A percentile compares a stretch with the other conserved stretches of the same genome.
Evolutionary conservation across 37 sponge, comb jelly and placozoan species (phyloP).

Genomic region (Axinella damicornis): DNA sequence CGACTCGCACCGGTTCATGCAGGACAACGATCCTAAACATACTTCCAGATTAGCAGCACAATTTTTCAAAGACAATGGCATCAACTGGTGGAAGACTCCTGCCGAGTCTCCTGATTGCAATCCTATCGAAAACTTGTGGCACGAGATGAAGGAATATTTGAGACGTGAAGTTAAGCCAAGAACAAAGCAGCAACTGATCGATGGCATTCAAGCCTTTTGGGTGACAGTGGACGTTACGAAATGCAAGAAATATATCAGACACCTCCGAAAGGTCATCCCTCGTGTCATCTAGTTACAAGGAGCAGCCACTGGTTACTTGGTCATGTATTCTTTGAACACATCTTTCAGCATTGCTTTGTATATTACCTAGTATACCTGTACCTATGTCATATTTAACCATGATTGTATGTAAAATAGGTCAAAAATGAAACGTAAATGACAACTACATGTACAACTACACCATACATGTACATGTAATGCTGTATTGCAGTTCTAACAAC

Average conservation of each 20-base stretch:
- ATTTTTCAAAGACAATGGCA: not conserved
- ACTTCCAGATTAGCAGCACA: conserved; percentile 19
- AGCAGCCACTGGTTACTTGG: conserved; percentile 27
- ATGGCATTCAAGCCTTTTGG: conserved; percentile 35
- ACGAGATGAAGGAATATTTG: conserved; percentile 32
- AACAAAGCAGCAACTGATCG: conserved; percentile 26
- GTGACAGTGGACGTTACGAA: conserved; percentile 20
- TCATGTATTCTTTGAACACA: too few relatives aligned
- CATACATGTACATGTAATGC: too few relatives aligned
- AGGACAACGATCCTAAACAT: conserved; percentile 39
- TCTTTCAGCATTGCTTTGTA: too few relatives aligned
- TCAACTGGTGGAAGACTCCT: conserved; percentile 47
- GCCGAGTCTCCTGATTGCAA: conserved; percentile 40
- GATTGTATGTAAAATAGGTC: too few relatives aligned
- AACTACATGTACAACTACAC: too few relatives aligned
- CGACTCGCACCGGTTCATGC: conserved; percentile 19
- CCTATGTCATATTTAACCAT: too few relatives aligned
- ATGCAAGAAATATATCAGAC: conserved; percentile 38
- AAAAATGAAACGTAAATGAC: too few relatives aligned
- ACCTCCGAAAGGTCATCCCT: conserved; percentile 34
- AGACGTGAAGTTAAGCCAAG: conserved; percentile 41
- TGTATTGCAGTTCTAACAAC: too few relatives aligned
- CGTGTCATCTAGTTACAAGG: conserved; percentile 23
- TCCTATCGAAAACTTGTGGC: conserved; percentile 44
- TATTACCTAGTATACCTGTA: too few relatives aligned